These are phyloP conservation scores for Agrotis segetum DNA, from an alignment of 2,888 invertebrate species.

Conservation along the genomic window DNA sequence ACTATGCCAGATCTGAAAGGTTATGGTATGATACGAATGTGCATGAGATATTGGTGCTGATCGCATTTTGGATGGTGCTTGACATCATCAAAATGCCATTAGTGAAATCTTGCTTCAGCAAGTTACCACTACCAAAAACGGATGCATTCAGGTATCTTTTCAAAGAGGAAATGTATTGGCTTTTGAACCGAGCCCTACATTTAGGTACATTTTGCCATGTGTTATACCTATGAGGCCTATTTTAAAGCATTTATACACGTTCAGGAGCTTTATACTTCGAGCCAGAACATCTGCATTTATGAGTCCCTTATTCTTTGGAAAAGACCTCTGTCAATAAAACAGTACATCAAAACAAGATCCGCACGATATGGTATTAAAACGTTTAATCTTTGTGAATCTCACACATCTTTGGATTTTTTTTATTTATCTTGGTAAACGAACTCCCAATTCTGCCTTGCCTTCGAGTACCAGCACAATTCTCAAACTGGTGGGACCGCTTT, in stretches of 20 bases:
- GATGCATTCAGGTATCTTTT: background rate
- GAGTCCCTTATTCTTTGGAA: slow-evolving; percentile 2
- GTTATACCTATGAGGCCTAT: background rate
- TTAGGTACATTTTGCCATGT: slow-evolving; percentile 2
- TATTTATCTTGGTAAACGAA: background rate
- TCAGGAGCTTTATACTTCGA: background rate
- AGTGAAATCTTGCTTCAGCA: background rate
- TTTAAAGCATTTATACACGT: background rate
- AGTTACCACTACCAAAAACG: background rate
- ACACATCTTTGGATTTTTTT: background rate
- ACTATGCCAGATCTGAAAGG: background rate
- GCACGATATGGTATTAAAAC: background rate
- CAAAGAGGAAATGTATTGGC: background rate
- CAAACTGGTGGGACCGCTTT: background rate
- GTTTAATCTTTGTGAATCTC: background rate
- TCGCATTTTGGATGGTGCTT: slow-evolving; percentile 2
- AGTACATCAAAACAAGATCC: background rate
- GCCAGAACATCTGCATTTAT: slow-evolving; percentile 2
- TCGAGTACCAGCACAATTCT: background rate
- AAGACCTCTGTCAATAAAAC: slow-evolving; percentile 1
- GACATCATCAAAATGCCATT: background rate
- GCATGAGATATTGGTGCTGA: background rate
- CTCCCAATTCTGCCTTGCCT: background rate
- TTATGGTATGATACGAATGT: slow-evolving; percentile 4
- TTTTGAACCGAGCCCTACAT: slow-evolving; percentile 4